Evolutionary conservation across 2,888 invertebrate species (phyloP), one percentile per base, ranked within the genome.

Genomic region (Ochropacha duplaris): DNA sequence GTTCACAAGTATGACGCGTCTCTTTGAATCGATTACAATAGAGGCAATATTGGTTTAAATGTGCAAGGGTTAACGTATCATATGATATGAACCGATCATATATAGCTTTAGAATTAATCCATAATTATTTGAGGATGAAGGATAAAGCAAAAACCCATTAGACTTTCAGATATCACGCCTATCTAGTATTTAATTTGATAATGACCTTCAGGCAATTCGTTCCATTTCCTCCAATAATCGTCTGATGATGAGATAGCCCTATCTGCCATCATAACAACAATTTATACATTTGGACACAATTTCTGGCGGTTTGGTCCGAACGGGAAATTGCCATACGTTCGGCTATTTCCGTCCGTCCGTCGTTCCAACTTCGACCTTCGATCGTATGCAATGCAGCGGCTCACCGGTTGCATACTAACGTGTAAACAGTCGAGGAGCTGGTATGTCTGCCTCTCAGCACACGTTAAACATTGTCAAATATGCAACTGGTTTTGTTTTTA

Each of bases 321-420:
- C 82, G 84, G 88, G 88, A 89, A 84, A 90, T 90, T 86, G 86
- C 81, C 76, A 76, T 78, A 79, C 82, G 84, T 82, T 78, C 78
- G 79, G 82, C 79, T 87, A 88, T 89, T 88, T 90, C 88, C 88
- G 89, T 83, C 76, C 74, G 74, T 67, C 72, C 71, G 75, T 75
- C 70, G 76, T 76, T 68, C 67, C 69, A 70, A 70, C 73, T 79
- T 65, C 81, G 86, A 86, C 87, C 88, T 89, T 89, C 87, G 78
- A 65, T 68, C 71, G 71, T 68, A 65, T 80, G 83, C 84, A 69
- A 65, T 80, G 83, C 84, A 80, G 70, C 65, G 60, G 57, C 68
- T 71, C 57, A 55, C 61, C 57, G 61, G 65, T 71, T 76, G 74
- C 76, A 76, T 63, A 61, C 62, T 62, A 57, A 59, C 59, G 57